A percentile compares a stretch with the other conserved stretches of the same genome.
Conservation (phyloP, 2,797 vertebrate genomes). For the Poecilia velifera region DNA sequence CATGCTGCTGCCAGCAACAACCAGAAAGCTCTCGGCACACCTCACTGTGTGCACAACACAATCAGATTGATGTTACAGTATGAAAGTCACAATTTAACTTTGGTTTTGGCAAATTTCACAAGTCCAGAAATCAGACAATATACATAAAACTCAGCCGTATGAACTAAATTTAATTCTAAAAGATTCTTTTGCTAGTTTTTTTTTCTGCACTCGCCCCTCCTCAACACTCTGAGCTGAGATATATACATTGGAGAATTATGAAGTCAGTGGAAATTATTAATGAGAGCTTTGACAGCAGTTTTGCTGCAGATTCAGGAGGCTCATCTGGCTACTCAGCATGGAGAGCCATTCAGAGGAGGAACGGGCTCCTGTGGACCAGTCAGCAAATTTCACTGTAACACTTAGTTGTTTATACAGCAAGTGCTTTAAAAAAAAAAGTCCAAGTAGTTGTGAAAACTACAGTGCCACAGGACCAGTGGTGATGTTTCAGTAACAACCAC, state of each 20-base stretch:
- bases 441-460: conserved; percentile 1
- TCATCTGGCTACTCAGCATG: conserved; percentile 54
- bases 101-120: conserved; percentile 7
- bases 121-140: not conserved
- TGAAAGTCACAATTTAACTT: not conserved
- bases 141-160: not conserved
- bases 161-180: conserved; percentile 17
- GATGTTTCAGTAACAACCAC: not conserved
- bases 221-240: conserved; percentile 26
- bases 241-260: conserved; percentile 51
- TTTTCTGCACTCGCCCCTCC: not conserved
- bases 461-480: not conserved
- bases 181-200: not conserved
- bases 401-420: conserved; percentile 44
- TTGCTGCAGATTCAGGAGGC: conserved; percentile 62
- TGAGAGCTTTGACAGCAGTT: conserved; percentile 73
- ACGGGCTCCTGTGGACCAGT: conserved; percentile 25
- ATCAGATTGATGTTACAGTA: not conserved
- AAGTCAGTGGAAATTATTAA: conserved; percentile 67
- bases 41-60: conserved; percentile 13
- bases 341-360: conserved; percentile 45
- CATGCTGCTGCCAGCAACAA: not conserved
- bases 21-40: conserved; percentile 6
- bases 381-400: conserved; percentile 47
- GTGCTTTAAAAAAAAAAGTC: conserved; percentile 10